Base-by-base conservation (phyloP, 2,113 vertebrate genomes). In the Lethenteron camtschaticum region DNA sequence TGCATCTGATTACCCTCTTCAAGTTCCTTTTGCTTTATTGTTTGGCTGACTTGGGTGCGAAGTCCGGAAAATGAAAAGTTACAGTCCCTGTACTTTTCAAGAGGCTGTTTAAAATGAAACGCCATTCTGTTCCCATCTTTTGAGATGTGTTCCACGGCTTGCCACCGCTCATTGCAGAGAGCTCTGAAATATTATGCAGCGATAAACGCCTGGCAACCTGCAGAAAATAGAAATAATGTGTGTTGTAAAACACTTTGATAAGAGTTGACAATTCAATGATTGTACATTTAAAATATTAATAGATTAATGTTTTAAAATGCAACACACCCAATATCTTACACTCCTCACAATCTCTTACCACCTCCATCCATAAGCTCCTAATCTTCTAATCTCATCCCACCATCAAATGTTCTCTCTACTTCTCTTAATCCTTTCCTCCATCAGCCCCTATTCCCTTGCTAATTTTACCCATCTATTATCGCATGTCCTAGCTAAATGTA, bases 11-110 rank as follows among this genome's bases (percentile, higher is more conserved):
- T 77, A 95, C 92, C 90, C 87, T 96, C 92, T 74, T 88, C 85
- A 57, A 75, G 76, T 75, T 99, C 92, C 74, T 85, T 81, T 72
- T 81, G 79, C 14, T 1, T 56, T 72, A 95, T 88, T 5, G 72
- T 70, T 75, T 74, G 79, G 9, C 79, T 75, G 68, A 81, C 72
- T 20, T 85, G 66, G 58, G 71, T 83, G 11, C 82, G 83, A 41
- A 99, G 76, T 6, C 94, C 94, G 16, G 86, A 72, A 24, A 99
- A 99, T 16, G 94, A 99, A 73, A 99, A 96, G 74, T 85, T 73
- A 72, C 94, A 99, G 76, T 90, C 86, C 1, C 72, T 75, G 1
- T 76, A 77, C 0, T 70, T 81, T 3, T 81, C 81, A 87, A 96
- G 83, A 1, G 92, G 92, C 9, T 81, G 74, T 8, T 0, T 82